Conservation (phyloP, 2,113 vertebrate species). For the Cheilinus undulatus region DNA sequence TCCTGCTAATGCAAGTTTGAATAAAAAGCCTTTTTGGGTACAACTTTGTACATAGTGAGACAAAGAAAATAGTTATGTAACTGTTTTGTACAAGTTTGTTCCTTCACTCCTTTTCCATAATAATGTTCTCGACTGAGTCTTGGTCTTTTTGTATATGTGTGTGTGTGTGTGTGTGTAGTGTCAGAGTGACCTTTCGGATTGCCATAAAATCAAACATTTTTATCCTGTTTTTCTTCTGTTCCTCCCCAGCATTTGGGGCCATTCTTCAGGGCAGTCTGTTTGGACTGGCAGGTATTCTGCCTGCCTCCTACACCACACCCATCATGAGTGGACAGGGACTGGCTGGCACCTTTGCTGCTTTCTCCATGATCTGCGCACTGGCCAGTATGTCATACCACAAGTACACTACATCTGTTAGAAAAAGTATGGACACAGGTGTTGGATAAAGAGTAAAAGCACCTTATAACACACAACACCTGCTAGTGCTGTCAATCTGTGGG, state of each 20-base stretch:
- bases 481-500: too few species aligned
- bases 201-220: background rate
- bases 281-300: constrained; percentile 92
- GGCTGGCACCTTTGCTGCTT: constrained; percentile 91
- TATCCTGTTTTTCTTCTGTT: background rate
- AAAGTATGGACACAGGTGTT: background rate
- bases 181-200: background rate
- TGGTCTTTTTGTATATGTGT: background rate
- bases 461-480: too few species aligned
- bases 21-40: background rate
- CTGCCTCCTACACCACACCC: constrained; percentile 92
- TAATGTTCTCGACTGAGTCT: too few species aligned
- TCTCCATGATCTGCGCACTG: constrained; percentile 95
- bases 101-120: background rate
- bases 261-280: constrained; percentile 95
- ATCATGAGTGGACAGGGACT: constrained; percentile 99
- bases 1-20: background rate
- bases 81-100: background rate
- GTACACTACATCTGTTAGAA: background rate
- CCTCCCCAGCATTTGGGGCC: constrained; percentile 89
- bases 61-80: background rate
- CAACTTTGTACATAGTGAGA: background rate
- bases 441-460: background rate
- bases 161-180: background rate
- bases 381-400: constrained; percentile 83